Evolutionary conservation across 2,888 invertebrate species (phyloP).

Genomic region (Orthonevra nobilis): DNA sequence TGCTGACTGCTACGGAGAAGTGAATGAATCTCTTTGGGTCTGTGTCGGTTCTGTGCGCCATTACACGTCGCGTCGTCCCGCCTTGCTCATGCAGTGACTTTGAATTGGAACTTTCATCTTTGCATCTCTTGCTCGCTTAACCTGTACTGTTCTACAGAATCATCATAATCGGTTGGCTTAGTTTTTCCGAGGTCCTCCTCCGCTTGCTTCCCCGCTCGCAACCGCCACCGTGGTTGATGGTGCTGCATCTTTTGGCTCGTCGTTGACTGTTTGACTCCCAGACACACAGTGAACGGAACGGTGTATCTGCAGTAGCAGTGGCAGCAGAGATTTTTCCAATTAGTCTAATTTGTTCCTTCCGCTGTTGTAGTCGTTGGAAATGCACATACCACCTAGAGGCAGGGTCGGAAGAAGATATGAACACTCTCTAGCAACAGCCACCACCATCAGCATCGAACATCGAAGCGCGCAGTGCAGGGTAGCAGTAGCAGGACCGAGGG

Average conservation of each 20-base stretch:
- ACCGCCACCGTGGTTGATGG: not conserved
- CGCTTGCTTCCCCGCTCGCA: not conserved
- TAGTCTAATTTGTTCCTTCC: slow-evolving; percentile 72
- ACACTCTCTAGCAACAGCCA: no score
- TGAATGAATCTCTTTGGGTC: slow-evolving; percentile 36
- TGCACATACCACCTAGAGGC: slow-evolving; percentile 8
- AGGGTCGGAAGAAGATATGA: not conserved
- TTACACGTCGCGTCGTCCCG: slow-evolving; percentile 36
- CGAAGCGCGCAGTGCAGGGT: not conserved
- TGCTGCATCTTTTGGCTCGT: not conserved
- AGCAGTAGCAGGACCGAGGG: not conserved
- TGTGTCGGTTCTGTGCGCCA: slow-evolving; percentile 40
- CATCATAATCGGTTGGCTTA: slow-evolving; percentile 69
- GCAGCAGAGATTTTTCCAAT: slow-evolving; percentile 71
- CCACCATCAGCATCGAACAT: no score
- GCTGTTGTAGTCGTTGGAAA: slow-evolving; percentile 58
- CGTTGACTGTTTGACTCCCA: slow-evolving; percentile 4
- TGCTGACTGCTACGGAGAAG: slow-evolving; percentile 48
- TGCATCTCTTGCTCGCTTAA: slow-evolving; percentile 56
- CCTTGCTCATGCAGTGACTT: slow-evolving; percentile 49
- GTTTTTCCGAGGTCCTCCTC: slow-evolving; percentile 35
- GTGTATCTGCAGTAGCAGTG: slow-evolving; percentile 44
- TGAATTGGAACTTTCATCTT: slow-evolving; percentile 66
- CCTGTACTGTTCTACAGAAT: slow-evolving; percentile 59
- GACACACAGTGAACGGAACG: slow-evolving; percentile 1